Evolutionary conservation across 1,140 invertebrate genomes (phyloP), one percentile per base, ranked within the genome.

Genomic region (Diorhabda sublineata): DNA sequence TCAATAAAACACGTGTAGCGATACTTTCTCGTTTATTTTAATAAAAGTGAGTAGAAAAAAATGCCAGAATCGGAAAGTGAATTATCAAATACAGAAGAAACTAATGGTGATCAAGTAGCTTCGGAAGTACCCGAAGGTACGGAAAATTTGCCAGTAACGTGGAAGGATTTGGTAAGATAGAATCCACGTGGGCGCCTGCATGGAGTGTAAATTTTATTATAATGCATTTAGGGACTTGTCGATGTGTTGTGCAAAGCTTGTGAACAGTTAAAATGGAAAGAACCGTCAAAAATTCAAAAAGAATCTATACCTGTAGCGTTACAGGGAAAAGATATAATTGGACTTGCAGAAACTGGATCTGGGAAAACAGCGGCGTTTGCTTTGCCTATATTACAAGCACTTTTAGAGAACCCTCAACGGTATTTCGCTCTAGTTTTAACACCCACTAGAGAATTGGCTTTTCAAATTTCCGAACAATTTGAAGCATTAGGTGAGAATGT

Each of bases 291-390:
- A 83, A 99, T 99, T 78, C 98, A 99, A 81, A 88, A 85, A 58
- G 95, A 98, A 84, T 87, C 97, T 2, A 94, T 99, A 78, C 97
- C 97, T 5, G 79, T 96, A 9, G 92, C 95, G 3, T 80, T 99
- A 45, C 83, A 94, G 86, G 96, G 96, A 84, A 93, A 92, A 83
- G 97, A 99, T 84, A 88, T 99, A 0, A 98, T 99, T 77, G 97
- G 96, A 26, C 82, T 99, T 62, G 97, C 97, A 2, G 97, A 99
- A 84, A 99, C 97, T 3, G 97, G 98, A 5, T 98, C 96, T 4
- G 97, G 98, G 9, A 99, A 99, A 84, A 99, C 98, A 2, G 98
- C 92, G 45, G 95, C 98, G 0, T 99, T 99, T 85, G 95, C 95
- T 2, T 78, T 99, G 66, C 98, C 98, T 2, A 98, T 99, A 74